phyloP scores from a whole-genome alignment of 2,888 invertebrate genomes.

The Caenorhabditis japonica region DNA sequence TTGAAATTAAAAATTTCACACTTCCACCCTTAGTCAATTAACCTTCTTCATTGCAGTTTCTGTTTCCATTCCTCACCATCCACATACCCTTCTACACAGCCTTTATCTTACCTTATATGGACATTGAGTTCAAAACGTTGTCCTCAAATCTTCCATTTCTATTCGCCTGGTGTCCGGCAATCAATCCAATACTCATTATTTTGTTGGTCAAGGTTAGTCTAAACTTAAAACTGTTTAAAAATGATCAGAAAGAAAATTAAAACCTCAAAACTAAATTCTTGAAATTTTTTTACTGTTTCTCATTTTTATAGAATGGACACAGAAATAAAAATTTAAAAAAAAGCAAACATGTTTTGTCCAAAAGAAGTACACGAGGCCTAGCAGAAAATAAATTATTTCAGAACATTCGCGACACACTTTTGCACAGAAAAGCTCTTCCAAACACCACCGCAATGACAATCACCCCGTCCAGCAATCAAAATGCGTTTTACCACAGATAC shows the following conservation, averaged over 20 bases:
- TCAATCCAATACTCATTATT: conserved; percentile 40
- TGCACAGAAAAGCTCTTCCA: conserved; percentile 18
- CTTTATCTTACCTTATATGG: conserved; percentile 28
- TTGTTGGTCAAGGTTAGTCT: conserved; percentile 23
- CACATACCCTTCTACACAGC: conserved; percentile 43
- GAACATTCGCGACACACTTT: conserved; percentile 33
- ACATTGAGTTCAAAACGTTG: conserved; percentile 6
- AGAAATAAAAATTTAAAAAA: not conserved
- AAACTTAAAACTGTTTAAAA: too few relatives aligned
- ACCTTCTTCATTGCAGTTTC: conserved; percentile 27
- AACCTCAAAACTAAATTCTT: too few relatives aligned
- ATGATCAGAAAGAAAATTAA: too few relatives aligned
- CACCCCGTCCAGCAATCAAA: not conserved
- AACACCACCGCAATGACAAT: conserved; percentile 13
- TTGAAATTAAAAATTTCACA: not conserved
- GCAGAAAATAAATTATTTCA: conserved; percentile 1
- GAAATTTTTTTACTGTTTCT: too few relatives aligned
- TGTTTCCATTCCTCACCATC: conserved; percentile 43
- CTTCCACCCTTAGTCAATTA: not conserved
- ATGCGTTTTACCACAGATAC: conserved; percentile 10
- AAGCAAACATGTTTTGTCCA: not conserved
- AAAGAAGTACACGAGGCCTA: not conserved
- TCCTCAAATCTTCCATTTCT: conserved; percentile 26
- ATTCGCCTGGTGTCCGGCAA: conserved; percentile 48
- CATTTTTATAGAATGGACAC: not conserved